These are phyloP conservation scores for Heterotis niloticus DNA, from an alignment of 2,113 vertebrate species.

Conservation along the genomic window DNA sequence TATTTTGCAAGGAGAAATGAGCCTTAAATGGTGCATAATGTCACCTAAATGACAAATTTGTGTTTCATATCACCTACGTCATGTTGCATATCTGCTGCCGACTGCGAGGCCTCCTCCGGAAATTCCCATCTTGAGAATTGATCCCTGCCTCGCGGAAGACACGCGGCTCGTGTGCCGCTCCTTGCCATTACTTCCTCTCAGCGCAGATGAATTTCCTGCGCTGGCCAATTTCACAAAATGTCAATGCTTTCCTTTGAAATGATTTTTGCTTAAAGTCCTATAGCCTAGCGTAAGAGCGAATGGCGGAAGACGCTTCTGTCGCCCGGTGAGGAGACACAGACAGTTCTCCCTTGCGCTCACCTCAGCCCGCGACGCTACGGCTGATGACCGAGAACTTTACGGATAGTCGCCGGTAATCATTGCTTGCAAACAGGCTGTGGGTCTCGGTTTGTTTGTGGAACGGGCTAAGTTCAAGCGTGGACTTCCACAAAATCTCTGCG, in stretches of 20 bases:
- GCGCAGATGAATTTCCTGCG: not conserved
- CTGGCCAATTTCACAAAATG: not conserved
- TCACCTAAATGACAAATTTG: conserved; percentile 19
- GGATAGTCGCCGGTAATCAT: conserved; percentile 23
- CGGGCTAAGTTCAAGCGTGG: conserved; percentile 36
- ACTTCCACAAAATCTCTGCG: conserved; percentile 40
- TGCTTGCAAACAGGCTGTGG: conserved; percentile 35
- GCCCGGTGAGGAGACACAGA: not conserved
- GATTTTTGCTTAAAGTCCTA: not conserved
- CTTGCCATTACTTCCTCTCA: not conserved
- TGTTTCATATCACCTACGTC: not conserved
- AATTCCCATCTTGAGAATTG: not conserved
- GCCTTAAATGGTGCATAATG: conserved; percentile 14
- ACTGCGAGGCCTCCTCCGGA: not conserved
- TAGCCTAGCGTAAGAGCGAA: too few relatives aligned
- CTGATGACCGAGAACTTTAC: not conserved
- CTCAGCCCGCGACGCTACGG: not conserved
- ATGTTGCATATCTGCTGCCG: not conserved
- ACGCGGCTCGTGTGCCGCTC: not conserved
- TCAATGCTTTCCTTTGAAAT: not conserved
- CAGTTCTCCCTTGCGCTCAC: not conserved
- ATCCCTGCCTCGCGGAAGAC: not conserved
- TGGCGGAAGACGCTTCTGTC: not conserved
- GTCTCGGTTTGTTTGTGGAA: conserved; percentile 36
- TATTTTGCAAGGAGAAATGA: not conserved